Evolutionary conservation across 2,797 vertebrate genomes (phyloP), one percentile per base, ranked within the genome.

Genomic region (Sphenodon punctatus): DNA sequence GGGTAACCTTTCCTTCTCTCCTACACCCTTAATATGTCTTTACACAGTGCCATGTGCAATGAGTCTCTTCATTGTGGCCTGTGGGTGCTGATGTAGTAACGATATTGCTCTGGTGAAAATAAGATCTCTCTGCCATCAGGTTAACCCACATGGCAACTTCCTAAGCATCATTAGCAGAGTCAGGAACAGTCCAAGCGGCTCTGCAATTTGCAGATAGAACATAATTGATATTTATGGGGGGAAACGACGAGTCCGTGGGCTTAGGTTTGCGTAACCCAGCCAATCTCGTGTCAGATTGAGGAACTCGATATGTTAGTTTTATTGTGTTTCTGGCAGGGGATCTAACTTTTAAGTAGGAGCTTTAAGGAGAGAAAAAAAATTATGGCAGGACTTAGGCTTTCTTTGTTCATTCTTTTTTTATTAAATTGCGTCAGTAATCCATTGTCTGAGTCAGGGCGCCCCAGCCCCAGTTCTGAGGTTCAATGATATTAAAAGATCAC

Each of bases 371-470:
- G 73, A 83, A 79, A 88, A 66, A 63, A 73, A 78, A 77, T 83
- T 83, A 85, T 82, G 67, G 67, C 59, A 65, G 34, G 23, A 27
- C 46, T 68, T 67, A 75, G 68, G 65, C 75, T 27, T 51, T 74
- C 59, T 55, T 39, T 7, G 19, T n/a, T 7, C 38, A 10, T 38
- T 11, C 30, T 11, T 10, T 23, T 32, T 7, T 10, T 12, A 34
- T 55, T 55, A 5, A 6, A 19, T 55, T 55, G 75, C 66, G 75
- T 80, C 82, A 80, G 75, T 80, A 85, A 78, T 75, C 60, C n/a
- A 72, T 76, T 85, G 71, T 71, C 76, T 80, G 27, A 80, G 66
- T 85, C 70, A 85, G 66, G 70, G 42, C 43, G 55, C 66, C 80
- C 53, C 59, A 48, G 59, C 45, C 85, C 71, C 75, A 48, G 76